Conservation (phyloP, 2,888 invertebrate genomes). For the Calameuta idolon region DNA sequence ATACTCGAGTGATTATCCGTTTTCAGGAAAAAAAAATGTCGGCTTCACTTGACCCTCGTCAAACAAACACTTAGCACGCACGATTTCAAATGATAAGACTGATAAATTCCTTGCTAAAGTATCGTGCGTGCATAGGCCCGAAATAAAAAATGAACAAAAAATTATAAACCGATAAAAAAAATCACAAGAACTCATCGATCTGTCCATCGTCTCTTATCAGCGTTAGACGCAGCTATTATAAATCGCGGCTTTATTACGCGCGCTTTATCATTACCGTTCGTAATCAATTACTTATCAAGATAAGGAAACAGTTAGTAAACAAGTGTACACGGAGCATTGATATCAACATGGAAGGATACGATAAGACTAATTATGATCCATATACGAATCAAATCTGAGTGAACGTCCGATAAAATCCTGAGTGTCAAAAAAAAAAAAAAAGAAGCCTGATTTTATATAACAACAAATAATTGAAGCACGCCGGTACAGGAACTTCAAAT, state of each 20-base stretch:
- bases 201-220: neutral
- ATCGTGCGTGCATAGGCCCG: slow-evolving; percentile 16
- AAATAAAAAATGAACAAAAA: neutral
- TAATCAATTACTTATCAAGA: neutral
- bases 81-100: neutral
- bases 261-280: neutral
- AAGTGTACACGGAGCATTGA: neutral
- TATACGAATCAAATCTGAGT: neutral
- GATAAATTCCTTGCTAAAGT: slow-evolving; percentile 18
- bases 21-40: slow-evolving; percentile 16
- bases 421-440: neutral
- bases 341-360: neutral
- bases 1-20: slow-evolving; percentile 28
- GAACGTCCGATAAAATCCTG: neutral
- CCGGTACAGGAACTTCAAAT: neutral
- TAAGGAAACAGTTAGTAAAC: neutral
- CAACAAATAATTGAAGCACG: neutral
- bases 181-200: neutral
- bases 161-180: neutral
- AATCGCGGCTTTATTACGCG: neutral
- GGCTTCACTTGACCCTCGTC: neutral
- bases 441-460: no score
- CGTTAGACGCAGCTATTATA: neutral
- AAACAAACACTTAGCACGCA: neutral
- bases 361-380: neutral